Evolutionary conservation across 2,888 invertebrate species (phyloP), one percentile per base, ranked within the genome.

Genomic region (Phasia obesa): DNA sequence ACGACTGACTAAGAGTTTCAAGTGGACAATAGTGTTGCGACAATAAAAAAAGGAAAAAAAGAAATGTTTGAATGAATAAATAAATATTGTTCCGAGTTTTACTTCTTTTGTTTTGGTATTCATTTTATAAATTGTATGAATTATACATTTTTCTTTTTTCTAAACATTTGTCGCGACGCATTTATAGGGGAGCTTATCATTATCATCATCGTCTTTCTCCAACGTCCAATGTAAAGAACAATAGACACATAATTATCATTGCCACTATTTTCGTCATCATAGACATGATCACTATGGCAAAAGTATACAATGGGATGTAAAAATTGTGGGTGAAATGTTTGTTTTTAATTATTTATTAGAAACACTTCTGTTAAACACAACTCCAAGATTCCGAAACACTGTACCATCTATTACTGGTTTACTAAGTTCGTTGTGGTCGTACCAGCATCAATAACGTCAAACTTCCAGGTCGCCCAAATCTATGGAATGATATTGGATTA

Each of bases 101-200:
- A 6, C 3, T 9, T 38, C 27, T 9, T 44, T 15, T 42, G 19
- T 44, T 55, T 47, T 55, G 5, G 23, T 19, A 1, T 31, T 23
- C 31, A 57, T 69, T 69, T 44, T 55, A 47, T 77, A 62, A 77
- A 74, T 80, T 67, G 47, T 76, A 35, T 77, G 70, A 77, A 74
- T 80, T 67, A 53, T 76, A 35, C 11, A 53, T 49, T 47, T 67
- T 67, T 59, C 25, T 21, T 49, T 47, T 67, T 67, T 59, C 25
- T 21, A 49, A 62, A 49, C n/a, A 55, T 74, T 62, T 76, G 83
- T 79, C 83, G 79, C 79, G 79, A 83, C 79, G 79, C 79, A 83
- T 83, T 65, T 79, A 83, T 79, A 83, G 76, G 65, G 71, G 75
- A 79, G 79, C 62, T 83, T 83, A 83, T 35, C 35, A 35, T 47